Percentiles rank a stretch among this genome's conserved stretches.
Conservation (phyloP, 1,140 invertebrate genomes). For the Hetaerina americana region DNA sequence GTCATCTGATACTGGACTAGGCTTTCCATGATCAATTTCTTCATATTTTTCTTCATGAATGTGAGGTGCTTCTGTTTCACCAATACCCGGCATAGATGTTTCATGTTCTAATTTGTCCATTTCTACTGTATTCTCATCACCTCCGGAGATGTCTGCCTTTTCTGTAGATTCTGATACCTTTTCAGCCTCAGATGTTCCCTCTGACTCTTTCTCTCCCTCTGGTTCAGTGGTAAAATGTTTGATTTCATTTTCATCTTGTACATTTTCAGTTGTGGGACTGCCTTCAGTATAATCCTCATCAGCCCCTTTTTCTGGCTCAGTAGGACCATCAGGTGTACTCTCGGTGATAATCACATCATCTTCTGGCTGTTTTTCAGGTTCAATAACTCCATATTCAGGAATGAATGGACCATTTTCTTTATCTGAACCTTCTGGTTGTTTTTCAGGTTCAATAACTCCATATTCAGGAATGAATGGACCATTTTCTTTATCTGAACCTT, state of each 20-base stretch:
- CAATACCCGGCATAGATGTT: constrained; percentile 12
- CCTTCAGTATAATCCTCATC: background rate
- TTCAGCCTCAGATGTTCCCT: background rate
- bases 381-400: background rate
- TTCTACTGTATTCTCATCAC: constrained; percentile 7
- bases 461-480: no score
- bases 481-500: no score
- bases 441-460: background rate
- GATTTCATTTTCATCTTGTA: background rate
- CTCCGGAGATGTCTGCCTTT: background rate
- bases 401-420: background rate
- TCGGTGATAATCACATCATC: background rate
- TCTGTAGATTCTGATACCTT: background rate
- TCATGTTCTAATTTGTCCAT: constrained; percentile 9
- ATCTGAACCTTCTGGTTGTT: background rate
- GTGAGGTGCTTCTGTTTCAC: constrained; percentile 11
- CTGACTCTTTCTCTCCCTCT: background rate
- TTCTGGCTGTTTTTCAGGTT: background rate
- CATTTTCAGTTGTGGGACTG: background rate
- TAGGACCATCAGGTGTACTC: background rate
- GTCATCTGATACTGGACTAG: constrained; percentile 9
- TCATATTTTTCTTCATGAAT: constrained; percentile 11
- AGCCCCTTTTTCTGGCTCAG: background rate
- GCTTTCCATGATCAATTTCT: constrained; percentile 10
- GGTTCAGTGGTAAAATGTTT: background rate